Evolutionary conservation across 2,797 vertebrate species (phyloP).

Genomic region (Pygocentrus nattereri): DNA sequence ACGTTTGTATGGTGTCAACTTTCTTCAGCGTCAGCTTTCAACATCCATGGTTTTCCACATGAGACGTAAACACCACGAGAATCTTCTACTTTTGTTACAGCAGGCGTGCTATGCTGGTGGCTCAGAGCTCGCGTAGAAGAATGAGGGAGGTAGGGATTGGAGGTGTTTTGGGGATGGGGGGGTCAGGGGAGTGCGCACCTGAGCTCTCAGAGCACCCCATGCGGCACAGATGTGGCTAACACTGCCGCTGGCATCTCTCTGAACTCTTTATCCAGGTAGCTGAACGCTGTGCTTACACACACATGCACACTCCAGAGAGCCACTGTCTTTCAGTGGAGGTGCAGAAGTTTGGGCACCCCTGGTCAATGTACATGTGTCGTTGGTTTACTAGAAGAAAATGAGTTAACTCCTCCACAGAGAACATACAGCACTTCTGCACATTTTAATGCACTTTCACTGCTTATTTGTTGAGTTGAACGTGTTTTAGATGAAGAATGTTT

Average conservation of each 20-base stretch:
- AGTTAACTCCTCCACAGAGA: too few relatives aligned
- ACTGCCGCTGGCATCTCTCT: neutral
- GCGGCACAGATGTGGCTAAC: constrained; percentile 22
- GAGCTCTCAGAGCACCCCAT: constrained; percentile 26
- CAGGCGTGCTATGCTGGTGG: constrained; percentile 17
- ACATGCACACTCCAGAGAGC: neutral
- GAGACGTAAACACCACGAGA: too few relatives aligned
- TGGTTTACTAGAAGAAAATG: too few relatives aligned
- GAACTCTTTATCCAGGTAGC: constrained; percentile 16
- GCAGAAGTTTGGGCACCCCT: too few relatives aligned
- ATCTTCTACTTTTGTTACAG: neutral
- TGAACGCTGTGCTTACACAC: constrained; percentile 6
- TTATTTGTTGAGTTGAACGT: too few relatives aligned
- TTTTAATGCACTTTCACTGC: too few relatives aligned
- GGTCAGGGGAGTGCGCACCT: constrained; percentile 24
- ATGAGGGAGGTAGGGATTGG: neutral
- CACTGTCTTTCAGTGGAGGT: neutral
- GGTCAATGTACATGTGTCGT: too few relatives aligned
- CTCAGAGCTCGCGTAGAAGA: constrained; percentile 5
- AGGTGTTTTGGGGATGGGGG: neutral
- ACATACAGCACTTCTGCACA: too few relatives aligned
- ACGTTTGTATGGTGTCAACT: too few relatives aligned
- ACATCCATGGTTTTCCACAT: too few relatives aligned
- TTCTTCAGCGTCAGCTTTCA: too few relatives aligned
- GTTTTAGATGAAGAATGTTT: too few relatives aligned